Conservation (phyloP, 2,888 invertebrate genomes). For the Nymphalis urticae region DNA sequence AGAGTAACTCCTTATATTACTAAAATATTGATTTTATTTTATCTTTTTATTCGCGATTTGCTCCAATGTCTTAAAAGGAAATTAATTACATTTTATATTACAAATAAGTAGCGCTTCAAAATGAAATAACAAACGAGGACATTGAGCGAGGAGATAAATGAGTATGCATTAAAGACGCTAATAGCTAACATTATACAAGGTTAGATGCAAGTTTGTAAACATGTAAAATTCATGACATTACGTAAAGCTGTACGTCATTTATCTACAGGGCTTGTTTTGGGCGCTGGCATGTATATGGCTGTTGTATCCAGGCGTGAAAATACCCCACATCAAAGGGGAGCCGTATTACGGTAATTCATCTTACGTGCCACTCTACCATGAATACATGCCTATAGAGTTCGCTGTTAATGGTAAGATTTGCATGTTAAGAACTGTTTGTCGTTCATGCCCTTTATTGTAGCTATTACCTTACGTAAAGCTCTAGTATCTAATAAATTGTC, state of each 20-base stretch:
- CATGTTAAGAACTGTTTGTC: background rate
- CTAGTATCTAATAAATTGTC: too few species aligned
- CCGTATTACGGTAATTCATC: slow-evolving; percentile 82
- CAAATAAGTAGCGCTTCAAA: too few species aligned
- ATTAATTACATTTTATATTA: too few species aligned
- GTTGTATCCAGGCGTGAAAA: slow-evolving; percentile 84
- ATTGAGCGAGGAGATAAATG: too few species aligned
- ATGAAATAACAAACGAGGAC: too few species aligned
- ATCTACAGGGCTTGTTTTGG: slow-evolving; percentile 85
- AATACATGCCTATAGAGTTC: slow-evolving; percentile 89
- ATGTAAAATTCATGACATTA: slow-evolving; percentile 17
- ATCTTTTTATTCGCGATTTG: too few species aligned
- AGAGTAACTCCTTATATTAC: too few species aligned
- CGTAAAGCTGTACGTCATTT: slow-evolving; percentile 15
- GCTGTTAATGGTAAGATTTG: slow-evolving; percentile 83
- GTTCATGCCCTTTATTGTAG: background rate
- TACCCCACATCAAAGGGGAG: slow-evolving; percentile 87
- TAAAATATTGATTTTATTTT: too few species aligned
- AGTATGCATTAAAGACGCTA: too few species aligned
- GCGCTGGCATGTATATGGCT: slow-evolving; percentile 87
- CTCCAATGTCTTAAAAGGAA: too few species aligned
- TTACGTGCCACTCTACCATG: slow-evolving; percentile 85
- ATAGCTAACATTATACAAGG: too few species aligned
- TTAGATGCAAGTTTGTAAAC: background rate
- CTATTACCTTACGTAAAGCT: background rate